Conservation (phyloP, 2,113 vertebrate species). For the Uropsilus gracilis region DNA sequence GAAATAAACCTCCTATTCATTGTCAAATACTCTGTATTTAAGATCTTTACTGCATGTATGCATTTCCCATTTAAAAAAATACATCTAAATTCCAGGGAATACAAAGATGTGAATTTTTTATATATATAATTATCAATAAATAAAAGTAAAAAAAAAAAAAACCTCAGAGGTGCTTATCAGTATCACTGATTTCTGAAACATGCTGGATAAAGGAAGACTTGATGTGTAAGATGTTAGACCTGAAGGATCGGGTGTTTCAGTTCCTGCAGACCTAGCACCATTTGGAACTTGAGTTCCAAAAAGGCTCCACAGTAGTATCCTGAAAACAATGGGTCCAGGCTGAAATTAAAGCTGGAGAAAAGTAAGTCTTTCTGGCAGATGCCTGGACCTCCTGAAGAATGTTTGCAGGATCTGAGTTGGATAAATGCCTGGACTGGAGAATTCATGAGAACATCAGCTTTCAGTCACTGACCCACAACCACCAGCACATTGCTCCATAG, state of each 20-base stretch:
- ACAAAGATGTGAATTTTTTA: too few species aligned
- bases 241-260: not conserved
- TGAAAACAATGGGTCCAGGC: not conserved
- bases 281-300: not conserved
- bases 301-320: not conserved
- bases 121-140: too few species aligned
- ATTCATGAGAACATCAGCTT: not conserved
- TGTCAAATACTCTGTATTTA: not conserved
- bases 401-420: not conserved
- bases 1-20: conserved; percentile 28
- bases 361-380: not conserved
- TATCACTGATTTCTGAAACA: not conserved
- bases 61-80: not conserved
- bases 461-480: not conserved
- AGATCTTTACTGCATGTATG: not conserved
- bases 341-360: conserved; percentile 3
- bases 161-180: not conserved
- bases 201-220: not conserved
- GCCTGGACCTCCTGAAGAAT: not conserved
- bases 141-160: not conserved
- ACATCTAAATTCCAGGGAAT: not conserved
- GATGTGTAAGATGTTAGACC: not conserved
- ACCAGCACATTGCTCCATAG: too few species aligned
- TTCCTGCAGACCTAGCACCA: not conserved
- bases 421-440: not conserved